Conservation (phyloP, 1,140 invertebrate species). For the Orchesella cincta region DNA sequence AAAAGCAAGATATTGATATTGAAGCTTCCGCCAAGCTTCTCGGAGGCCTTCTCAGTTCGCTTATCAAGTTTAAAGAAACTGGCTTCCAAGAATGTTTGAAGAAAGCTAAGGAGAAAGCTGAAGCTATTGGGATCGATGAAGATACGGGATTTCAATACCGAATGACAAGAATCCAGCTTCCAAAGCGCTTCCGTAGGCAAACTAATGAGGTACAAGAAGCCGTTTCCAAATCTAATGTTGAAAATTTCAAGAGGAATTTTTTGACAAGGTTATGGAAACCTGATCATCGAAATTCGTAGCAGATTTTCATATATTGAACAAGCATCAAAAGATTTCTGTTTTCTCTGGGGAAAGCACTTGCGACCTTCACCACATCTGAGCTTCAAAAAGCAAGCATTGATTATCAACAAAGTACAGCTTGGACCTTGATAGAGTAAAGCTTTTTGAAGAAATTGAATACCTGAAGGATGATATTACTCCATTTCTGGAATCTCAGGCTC, state of each 20-base stretch:
- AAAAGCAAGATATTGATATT: neutral
- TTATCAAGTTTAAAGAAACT: neutral
- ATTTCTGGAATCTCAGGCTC: neutral
- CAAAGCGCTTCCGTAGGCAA: neutral
- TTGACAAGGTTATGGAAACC: neutral
- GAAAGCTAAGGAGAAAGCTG: neutral
- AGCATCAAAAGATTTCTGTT: neutral
- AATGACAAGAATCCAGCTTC: neutral
- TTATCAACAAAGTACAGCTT: neutral
- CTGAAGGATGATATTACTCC: no score
- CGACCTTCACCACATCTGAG: neutral
- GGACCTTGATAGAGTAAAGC: neutral
- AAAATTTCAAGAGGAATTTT: conserved; percentile 11
- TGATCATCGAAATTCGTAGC: neutral
- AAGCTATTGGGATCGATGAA: neutral
- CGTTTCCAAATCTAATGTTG: neutral
- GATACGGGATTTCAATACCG: neutral
- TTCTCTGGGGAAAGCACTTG: conserved; percentile 7
- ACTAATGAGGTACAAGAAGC: neutral
- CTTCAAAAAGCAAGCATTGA: neutral
- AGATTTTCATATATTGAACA: neutral
- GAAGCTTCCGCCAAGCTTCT: neutral
- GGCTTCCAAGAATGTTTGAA: neutral
- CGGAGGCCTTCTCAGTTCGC: neutral
- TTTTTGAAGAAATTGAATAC: no score